Base-by-base conservation (phyloP, 2,888 invertebrate genomes). In the Buathra laborator region DNA sequence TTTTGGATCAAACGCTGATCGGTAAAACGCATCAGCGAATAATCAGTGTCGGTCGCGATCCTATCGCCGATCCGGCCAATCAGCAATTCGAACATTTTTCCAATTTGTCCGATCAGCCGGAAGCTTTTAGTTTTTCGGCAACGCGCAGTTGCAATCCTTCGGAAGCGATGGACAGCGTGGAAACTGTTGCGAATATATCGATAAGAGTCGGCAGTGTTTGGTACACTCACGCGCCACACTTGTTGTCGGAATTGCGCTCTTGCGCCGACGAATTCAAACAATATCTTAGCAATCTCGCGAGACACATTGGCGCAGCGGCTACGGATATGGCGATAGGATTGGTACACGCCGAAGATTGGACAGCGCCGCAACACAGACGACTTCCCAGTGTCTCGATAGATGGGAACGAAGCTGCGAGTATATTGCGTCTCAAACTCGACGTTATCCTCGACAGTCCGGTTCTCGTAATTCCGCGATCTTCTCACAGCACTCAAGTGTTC, bases 281-380 rank as follows among this genome's bases (percentile, higher is more conserved):
- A 92, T 98, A 98, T 94, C 94, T 97, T 88, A 96, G 97, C 77
- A 97, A 97, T 93, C 95, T 98, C 87, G 98, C 98, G 14, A 95
- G 96, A 76, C 97, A 98, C 72, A 97, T 99, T 89, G 97, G 97
- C 88, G 96, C 97, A 77, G 99, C 98, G 76, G 99, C 99, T 48
- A 97, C 98, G 0, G 98, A 99, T 94, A 98, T 99, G 96, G 99
- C 99, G 32, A 96, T 97, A 84, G 98, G 98, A 0, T 95, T 99
- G 81, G 97, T 98, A 3, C 97, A 97, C 88, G 96, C 97, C 32
- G 96, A 96, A 0, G 94, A 94, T 56, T 93, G 94, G 93, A 84
- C 91, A 3, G 90, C 94, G 12, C 95, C 95, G 88, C 93, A 96
- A 89, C 92, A 94, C 46, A 94, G 95, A 94, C 90, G 95, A 88